Conservation (phyloP, 2,113 vertebrate species). For the Ursus arctos region DNA sequence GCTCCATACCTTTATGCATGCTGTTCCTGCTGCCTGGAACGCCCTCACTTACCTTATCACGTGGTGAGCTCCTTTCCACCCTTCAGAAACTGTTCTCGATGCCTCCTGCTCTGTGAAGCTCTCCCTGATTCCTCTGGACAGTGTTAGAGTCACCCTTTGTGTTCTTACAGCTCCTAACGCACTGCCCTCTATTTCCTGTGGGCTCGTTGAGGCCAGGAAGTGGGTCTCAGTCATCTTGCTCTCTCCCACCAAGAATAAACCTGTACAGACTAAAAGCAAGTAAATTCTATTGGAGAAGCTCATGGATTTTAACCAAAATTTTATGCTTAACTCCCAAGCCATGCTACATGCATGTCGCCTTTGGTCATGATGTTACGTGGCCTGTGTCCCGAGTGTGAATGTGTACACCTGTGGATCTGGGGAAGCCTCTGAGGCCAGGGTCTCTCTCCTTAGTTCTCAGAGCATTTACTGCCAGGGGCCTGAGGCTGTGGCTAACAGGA, state of each 20-base stretch:
- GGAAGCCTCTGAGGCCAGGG: not conserved
- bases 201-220: not conserved
- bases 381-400: not conserved
- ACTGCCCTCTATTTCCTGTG: not conserved
- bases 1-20: fast-evolving
- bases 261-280: not conserved
- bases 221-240: not conserved
- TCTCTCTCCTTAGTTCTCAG: not conserved
- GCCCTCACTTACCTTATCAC: not conserved
- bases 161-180: not conserved
- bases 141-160: not conserved
- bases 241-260: not conserved
- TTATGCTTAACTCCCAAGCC: not conserved
- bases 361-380: not conserved
- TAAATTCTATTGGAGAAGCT: not conserved
- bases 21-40: not conserved
- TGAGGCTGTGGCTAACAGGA: not conserved
- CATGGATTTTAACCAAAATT: not conserved
- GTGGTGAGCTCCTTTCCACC: not conserved
- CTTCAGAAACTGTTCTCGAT: not conserved
- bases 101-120: not conserved
- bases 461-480: not conserved
- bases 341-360: fast-evolving
- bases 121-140: not conserved
- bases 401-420: not conserved